phyloP scores from a whole-genome alignment of 2,113 vertebrate genomes.

The Oceanites oceanicus region DNA sequence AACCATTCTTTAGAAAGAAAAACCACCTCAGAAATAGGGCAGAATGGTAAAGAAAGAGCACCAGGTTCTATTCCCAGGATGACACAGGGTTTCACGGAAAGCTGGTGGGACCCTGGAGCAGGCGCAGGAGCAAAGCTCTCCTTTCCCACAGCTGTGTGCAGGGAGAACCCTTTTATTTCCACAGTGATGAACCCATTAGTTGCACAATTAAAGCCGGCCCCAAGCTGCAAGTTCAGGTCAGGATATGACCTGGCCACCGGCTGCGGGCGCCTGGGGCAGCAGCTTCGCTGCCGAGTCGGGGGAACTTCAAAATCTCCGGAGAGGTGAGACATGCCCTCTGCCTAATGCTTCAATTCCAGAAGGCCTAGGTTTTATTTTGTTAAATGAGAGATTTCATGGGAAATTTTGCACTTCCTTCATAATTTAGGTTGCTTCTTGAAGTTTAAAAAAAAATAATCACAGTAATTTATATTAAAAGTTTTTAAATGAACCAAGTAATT shows the following conservation, averaged over 20 bases:
- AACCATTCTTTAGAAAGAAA: neutral
- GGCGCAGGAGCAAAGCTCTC: neutral
- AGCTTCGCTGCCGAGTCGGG: neutral
- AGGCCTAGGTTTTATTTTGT: neutral
- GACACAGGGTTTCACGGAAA: neutral
- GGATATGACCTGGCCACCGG: neutral
- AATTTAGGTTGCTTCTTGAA: neutral
- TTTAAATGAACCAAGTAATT: neutral
- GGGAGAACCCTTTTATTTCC: neutral
- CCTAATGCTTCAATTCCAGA: neutral
- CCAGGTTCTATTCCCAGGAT: accelerated
- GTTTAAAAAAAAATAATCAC: neutral
- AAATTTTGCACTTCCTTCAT: neutral
- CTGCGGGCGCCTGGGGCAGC: accelerated
- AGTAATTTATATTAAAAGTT: neutral
- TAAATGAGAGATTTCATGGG: neutral
- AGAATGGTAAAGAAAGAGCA: accelerated
- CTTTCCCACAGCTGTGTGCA: neutral
- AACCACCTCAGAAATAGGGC: neutral
- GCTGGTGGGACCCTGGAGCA: neutral
- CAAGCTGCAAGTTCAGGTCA: neutral
- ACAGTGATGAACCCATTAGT: neutral
- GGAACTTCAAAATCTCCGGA: neutral
- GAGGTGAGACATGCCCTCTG: neutral
- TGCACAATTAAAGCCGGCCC: neutral